phyloP scores from a whole-genome alignment of 2,888 invertebrate genomes.

The Platycnemis pennipes region DNA sequence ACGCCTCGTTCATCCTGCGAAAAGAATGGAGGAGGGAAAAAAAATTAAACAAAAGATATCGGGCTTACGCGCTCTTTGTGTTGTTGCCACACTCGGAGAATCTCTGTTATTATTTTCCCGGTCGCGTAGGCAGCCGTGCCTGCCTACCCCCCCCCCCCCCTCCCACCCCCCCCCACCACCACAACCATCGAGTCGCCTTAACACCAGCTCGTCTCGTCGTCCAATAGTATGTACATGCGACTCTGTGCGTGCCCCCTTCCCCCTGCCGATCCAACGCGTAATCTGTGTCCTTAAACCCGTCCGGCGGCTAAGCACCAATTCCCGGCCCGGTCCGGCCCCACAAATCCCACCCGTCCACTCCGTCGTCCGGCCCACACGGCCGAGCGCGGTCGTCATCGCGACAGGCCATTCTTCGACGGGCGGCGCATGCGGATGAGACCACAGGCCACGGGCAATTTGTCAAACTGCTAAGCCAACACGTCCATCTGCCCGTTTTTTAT shows the following conservation, averaged over 20 bases:
- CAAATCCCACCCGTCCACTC: slow-evolving; percentile 36
- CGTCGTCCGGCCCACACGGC: background rate
- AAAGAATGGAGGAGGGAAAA: background rate
- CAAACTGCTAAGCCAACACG: background rate
- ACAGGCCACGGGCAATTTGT: slow-evolving; percentile 8
- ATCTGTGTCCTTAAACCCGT: slow-evolving; percentile 32
- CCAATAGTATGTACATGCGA: background rate
- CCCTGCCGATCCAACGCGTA: background rate
- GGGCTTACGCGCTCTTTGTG: background rate
- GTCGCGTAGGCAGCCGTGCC: background rate
- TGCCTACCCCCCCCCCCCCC: background rate
- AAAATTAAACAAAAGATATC: background rate
- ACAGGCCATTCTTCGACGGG: background rate
- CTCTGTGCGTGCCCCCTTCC: background rate
- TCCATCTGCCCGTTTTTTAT: background rate
- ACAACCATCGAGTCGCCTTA: no score
- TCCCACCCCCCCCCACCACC: background rate
- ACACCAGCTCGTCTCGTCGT: background rate
- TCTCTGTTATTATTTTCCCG: slow-evolving; percentile 52
- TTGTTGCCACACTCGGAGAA: slow-evolving; percentile 21
- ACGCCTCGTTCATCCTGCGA: slow-evolving; percentile 22
- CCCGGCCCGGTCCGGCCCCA: background rate
- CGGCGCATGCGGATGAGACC: background rate
- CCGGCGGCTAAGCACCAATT: slow-evolving; percentile 31
- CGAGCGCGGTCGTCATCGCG: background rate